Percentiles rank a stretch among this genome's conserved stretches.
These are phyloP conservation scores for Brachyopa scutellaris DNA, from an alignment of 2,888 invertebrate species.

Conservation along the genomic window DNA sequence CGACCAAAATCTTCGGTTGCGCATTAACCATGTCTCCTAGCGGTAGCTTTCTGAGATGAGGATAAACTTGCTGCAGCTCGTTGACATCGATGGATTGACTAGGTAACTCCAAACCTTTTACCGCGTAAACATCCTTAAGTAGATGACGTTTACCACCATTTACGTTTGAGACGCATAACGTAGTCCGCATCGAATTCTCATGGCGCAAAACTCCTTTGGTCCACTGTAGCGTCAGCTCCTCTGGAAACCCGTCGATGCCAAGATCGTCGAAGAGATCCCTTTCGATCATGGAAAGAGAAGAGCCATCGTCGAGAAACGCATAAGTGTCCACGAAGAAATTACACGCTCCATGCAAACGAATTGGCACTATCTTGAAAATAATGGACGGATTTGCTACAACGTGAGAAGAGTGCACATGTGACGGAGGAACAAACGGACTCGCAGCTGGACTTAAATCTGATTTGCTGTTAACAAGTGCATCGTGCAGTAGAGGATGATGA, in stretches of 20 bases:
- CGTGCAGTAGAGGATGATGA: conserved; percentile 19
- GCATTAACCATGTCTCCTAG: background rate
- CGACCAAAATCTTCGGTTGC: conserved; percentile 25
- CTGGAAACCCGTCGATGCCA: too few relatives aligned
- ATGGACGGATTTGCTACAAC: background rate
- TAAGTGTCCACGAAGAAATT: background rate
- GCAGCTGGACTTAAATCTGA: background rate
- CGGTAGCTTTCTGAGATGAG: conserved; percentile 10
- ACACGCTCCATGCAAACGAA: too few relatives aligned
- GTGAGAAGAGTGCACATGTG: background rate
- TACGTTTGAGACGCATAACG: background rate
- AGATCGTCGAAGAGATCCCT: conserved; percentile 36
- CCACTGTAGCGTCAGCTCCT: conserved; percentile 14
- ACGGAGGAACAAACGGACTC: background rate
- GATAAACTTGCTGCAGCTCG: background rate
- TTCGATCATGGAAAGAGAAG: too few relatives aligned
- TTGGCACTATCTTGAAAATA: too few relatives aligned
- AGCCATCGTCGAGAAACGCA: conserved; percentile 13
- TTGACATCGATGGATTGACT: conserved; percentile 6
- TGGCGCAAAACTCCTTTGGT: conserved; percentile 22
- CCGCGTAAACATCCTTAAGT: conserved; percentile 15
- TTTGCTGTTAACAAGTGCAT: background rate
- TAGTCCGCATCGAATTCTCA: too few relatives aligned
- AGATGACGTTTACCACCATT: background rate
- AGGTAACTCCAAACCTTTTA: conserved; percentile 1